Percentiles rank a stretch among this genome's conserved stretches.
phyloP scores from a whole-genome alignment of 35 echinoderm and acorn worm genomes.

The Stichopus chloronotus region DNA sequence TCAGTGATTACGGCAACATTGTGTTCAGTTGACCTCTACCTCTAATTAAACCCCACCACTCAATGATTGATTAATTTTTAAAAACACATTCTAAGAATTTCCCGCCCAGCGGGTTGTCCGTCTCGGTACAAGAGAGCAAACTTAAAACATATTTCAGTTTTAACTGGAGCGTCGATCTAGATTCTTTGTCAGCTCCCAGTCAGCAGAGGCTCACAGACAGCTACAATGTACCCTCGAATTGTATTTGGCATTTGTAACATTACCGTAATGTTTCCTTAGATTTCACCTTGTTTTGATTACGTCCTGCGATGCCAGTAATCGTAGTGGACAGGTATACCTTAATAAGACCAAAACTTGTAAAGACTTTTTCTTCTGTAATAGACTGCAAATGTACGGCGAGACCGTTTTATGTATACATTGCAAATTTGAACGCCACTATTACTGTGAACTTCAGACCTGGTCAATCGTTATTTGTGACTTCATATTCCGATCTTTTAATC shows the following conservation, averaged over 20 bases:
- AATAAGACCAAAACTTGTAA: not conserved
- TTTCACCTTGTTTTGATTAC: not conserved
- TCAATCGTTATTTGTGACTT: not conserved
- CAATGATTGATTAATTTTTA: slow-evolving; percentile 24
- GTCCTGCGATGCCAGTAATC: not conserved
- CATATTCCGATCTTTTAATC: not conserved
- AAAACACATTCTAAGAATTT: slow-evolving; percentile 29
- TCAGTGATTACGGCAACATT: too few species aligned
- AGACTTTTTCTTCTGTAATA: not conserved
- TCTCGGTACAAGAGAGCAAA: slow-evolving; percentile 4
- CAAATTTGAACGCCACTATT: not conserved
- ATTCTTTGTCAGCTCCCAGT: not conserved
- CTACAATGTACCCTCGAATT: not conserved
- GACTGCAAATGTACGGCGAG: not conserved
- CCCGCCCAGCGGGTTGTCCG: slow-evolving; percentile 19
- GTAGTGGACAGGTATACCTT: not conserved
- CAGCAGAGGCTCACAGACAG: not conserved
- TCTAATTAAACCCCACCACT: not conserved
- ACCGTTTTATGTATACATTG: not conserved
- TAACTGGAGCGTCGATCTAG: slow-evolving; percentile 29
- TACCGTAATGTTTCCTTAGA: not conserved
- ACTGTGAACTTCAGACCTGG: not conserved
- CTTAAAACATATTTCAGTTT: not conserved
- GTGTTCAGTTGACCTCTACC: not conserved
- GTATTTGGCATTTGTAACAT: not conserved